Evolutionary conservation across 2,797 vertebrate genomes (phyloP), one percentile per base, ranked within the genome.

Genomic region (Hoplostethus atlanticus): DNA sequence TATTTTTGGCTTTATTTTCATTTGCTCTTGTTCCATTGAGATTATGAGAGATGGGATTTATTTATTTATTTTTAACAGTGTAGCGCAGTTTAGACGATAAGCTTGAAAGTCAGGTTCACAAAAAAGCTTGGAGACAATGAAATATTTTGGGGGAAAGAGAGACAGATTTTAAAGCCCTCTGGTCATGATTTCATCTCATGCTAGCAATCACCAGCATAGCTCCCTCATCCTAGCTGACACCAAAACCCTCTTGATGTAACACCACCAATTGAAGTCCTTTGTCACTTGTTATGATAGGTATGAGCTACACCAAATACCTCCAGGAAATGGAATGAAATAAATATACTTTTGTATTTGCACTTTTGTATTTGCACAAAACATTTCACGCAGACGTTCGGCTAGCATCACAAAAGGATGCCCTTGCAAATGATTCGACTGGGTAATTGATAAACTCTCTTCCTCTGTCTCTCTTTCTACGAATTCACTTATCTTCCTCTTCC

Each of bases 351-450:
- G 3, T 15, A 47, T 47, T 47, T 34, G 28, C 25, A 28, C 3
- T 1, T 28, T 28, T 28, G 28, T 28, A 28, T 28, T 47, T 48
- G 6, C 1, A 31, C 10, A 36, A 4, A 38, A 7, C 31, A 62
- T 30, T 31, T 47, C 21, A 62, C n/a, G 21, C 28, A 51, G 47
- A 64, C 30, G 50, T 28, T 44, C 11, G 5, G 28, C 44, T 13
- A 31, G 13, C 28, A 46, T 55, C 42, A 48, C 54, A 21, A 51
- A 68, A n/a, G 15, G 31, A 50, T 52, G 66, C 21, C 44, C 54
- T 16, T 34, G 34, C 10, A 6, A 55, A 31, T 66, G 5, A 28
- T 66, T 66, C 6, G 44, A 28, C 28, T 17, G n/a, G n/a, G 42
- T 50, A 12, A 16, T 25, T 62, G 59, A 16, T 31, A 47, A 17